Conservation (phyloP, 2,888 invertebrate species). For the Formica aserva region DNA sequence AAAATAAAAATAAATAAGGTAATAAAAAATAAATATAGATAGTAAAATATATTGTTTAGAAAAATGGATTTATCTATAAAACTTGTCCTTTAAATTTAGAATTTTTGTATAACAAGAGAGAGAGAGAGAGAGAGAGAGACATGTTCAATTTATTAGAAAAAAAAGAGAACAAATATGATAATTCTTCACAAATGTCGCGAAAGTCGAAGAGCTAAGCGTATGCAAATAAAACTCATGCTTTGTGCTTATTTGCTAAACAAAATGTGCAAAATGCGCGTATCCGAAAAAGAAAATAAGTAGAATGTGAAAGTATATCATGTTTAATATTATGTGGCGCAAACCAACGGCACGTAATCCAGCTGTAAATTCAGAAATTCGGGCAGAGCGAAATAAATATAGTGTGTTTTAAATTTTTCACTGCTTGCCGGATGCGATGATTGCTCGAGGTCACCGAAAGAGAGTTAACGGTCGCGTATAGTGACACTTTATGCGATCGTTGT, state of each 20-base stretch:
- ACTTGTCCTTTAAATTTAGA: background rate
- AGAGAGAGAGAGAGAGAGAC: background rate
- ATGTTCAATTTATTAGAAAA: background rate
- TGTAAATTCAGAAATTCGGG: conserved; percentile 23
- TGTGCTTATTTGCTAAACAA: conserved; percentile 12
- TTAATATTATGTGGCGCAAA: background rate
- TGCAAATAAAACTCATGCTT: background rate
- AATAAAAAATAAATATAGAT: background rate
- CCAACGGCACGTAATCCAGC: conserved; percentile 24
- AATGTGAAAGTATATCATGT: conserved; percentile 3
- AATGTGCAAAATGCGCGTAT: background rate
- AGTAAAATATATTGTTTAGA: background rate
- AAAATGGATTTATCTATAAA: background rate
- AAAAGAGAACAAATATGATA: background rate
- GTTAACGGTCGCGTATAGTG: conserved; percentile 18
- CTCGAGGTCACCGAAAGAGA: conserved; percentile 29
- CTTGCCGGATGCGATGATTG: conserved; percentile 10
- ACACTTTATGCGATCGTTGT: conserved; percentile 40
- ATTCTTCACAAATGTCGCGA: background rate
- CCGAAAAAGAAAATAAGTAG: conserved; percentile 8
- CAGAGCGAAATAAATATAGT: conserved; percentile 29
- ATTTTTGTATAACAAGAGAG: too few relatives aligned
- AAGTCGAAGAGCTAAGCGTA: background rate
- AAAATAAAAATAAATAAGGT: background rate
- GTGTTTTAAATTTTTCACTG: conserved; percentile 7